These are phyloP conservation scores for Pachyuromys duprasi DNA, from an alignment of 2,797 vertebrate species.

Conservation along the genomic window DNA sequence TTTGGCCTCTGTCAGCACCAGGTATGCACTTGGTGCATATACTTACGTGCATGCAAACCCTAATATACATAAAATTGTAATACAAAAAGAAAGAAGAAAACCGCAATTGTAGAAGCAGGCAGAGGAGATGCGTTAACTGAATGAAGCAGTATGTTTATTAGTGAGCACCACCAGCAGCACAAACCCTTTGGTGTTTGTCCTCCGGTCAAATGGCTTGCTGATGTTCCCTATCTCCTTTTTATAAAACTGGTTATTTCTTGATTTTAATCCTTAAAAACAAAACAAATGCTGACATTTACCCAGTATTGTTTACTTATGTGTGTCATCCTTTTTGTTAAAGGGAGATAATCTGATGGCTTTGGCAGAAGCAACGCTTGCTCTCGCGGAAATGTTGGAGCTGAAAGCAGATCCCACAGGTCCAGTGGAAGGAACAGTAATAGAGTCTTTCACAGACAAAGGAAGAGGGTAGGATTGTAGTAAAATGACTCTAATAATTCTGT, in stretches of 20 bases:
- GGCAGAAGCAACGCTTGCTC: constrained; percentile 93
- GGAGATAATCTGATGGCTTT: constrained; percentile 93
- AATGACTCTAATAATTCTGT: constrained; percentile 45
- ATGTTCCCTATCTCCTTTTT: neutral
- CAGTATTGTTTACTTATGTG: neutral
- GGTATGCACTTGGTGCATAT: neutral
- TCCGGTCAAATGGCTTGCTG: too few relatives aligned
- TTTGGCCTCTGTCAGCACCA: neutral
- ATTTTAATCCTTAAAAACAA: constrained; percentile 58
- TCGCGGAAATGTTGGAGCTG: constrained; percentile 96
- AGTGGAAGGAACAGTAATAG: constrained; percentile 93
- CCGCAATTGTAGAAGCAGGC: neutral
- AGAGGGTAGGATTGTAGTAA: constrained; percentile 90
- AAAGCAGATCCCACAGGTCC: constrained; percentile 91
- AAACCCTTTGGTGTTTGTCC: too few relatives aligned
- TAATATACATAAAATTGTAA: neutral
- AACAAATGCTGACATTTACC: neutral
- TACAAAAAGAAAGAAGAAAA: neutral
- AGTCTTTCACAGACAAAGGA: constrained; percentile 94
- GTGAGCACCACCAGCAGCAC: neutral
- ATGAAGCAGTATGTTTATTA: constrained; percentile 31
- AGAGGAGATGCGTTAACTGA: neutral
- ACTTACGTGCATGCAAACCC: neutral
- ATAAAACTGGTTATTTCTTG: constrained; percentile 27
- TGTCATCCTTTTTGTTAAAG: constrained; percentile 83